phyloP scores from a whole-genome alignment of 2,797 vertebrate species.

The Botia kubotai region DNA sequence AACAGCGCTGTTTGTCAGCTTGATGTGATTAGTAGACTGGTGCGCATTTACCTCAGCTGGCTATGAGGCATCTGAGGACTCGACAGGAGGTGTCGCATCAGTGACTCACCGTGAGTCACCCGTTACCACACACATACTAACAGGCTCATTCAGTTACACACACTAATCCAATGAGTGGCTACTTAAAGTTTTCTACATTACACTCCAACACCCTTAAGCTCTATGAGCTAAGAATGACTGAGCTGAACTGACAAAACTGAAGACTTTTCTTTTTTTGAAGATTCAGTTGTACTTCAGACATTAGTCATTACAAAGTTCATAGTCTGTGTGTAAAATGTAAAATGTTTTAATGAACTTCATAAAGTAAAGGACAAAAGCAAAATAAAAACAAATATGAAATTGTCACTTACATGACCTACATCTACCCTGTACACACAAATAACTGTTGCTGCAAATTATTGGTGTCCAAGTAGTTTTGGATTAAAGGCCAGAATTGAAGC shows the following conservation, averaged over 20 bases:
- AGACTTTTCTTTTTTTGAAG: not conserved
- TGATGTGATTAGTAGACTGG: not conserved
- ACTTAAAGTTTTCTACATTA: not conserved
- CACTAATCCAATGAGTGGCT: not conserved
- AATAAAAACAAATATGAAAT: not conserved
- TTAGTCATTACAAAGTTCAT: not conserved
- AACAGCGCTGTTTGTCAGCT: not conserved
- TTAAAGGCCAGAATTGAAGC: too few species aligned
- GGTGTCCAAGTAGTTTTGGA: too few species aligned
- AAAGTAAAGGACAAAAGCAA: not conserved
- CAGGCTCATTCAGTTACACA: not conserved
- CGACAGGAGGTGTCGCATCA: constrained; percentile 17
- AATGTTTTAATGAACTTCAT: not conserved
- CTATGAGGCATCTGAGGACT: constrained; percentile 29
- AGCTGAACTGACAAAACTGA: not conserved
- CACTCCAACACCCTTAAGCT: not conserved
- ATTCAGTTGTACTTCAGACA: not conserved
- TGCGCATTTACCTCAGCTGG: not conserved
- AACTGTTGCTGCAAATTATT: too few species aligned
- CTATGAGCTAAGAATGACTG: not conserved
- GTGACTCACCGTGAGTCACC: constrained; percentile 57
- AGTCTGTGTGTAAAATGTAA: not conserved
- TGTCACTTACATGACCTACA: not conserved
- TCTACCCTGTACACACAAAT: not conserved
- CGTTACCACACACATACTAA: constrained; percentile 10